A percentile compares a stretch with the other conserved stretches of the same genome.
Conservation (phyloP, 35 echinoderm and acorn worm species). For the Patiria miniata region DNA sequence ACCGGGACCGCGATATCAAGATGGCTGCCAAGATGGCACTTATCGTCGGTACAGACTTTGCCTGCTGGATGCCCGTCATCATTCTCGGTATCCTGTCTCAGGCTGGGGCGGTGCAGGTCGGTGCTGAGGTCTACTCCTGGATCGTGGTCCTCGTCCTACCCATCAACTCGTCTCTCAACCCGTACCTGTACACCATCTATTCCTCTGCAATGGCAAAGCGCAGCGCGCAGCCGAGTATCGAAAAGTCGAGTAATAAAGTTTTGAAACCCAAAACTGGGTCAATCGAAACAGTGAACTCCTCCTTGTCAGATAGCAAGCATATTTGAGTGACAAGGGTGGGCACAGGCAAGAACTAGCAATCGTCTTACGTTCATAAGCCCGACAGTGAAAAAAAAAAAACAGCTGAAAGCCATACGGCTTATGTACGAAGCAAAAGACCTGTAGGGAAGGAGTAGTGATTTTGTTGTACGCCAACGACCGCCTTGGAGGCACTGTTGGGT, state of each 20-base stretch:
- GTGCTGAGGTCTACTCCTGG: constrained; percentile 31
- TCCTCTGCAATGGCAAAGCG: neutral
- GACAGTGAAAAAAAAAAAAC: no score
- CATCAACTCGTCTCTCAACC: constrained; percentile 84
- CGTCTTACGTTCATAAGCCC: no score
- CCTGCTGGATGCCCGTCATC: constrained; percentile 52
- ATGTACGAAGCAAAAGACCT: no score
- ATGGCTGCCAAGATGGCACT: constrained; percentile 53
- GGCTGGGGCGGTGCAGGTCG: neutral
- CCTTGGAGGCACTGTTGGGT: no score
- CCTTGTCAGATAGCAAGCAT: neutral
- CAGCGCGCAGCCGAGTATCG: neutral
- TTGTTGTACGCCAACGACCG: no score
- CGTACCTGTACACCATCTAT: constrained; percentile 60
- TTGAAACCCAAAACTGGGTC: neutral
- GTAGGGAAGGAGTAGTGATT: no score
- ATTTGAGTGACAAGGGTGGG: constrained; percentile 4
- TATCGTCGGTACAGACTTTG: constrained; percentile 53
- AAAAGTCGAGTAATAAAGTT: neutral
- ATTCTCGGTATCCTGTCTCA: constrained; percentile 33
- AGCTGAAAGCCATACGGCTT: no score
- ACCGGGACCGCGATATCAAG: constrained; percentile 27
- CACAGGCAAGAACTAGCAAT: no score
- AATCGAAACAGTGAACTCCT: constrained; percentile 12
- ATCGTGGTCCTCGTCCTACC: constrained; percentile 68